Evolutionary conservation across 2,888 invertebrate genomes (phyloP).

Genomic region (Leptopilina drosophilae): DNA sequence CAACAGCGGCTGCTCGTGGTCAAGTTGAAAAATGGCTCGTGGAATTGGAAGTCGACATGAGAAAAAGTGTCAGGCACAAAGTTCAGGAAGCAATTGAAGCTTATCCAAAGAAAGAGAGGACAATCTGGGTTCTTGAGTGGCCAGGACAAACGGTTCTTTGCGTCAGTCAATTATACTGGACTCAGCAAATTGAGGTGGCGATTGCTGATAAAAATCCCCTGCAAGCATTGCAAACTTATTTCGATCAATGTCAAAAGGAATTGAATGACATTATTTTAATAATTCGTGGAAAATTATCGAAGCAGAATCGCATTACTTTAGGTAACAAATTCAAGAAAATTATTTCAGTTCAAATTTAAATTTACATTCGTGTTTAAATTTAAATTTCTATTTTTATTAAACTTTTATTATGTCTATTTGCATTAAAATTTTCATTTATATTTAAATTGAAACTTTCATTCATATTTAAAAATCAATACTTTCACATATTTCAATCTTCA

Average conservation of each 20-base stretch:
- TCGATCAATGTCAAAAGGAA: slow-evolving; percentile 87
- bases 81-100: slow-evolving; percentile 85
- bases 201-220: slow-evolving; percentile 78
- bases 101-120: slow-evolving; percentile 82
- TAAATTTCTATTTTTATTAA: too few species aligned
- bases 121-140: slow-evolving; percentile 93
- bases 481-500: too few species aligned
- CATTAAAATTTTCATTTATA: too few species aligned
- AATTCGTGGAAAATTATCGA: slow-evolving; percentile 89
- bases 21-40: slow-evolving; percentile 98
- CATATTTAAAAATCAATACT: too few species aligned
- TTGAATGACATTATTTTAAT: slow-evolving; percentile 90
- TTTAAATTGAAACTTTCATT: too few species aligned
- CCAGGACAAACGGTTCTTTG: slow-evolving; percentile 94
- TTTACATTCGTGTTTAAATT: too few species aligned
- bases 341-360: neutral
- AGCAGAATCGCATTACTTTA: slow-evolving; percentile 92
- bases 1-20: slow-evolving; percentile 91
- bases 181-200: slow-evolving; percentile 89
- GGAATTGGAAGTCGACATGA: slow-evolving; percentile 92
- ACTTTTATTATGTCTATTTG: too few species aligned
- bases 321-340: slow-evolving; percentile 76
- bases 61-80: slow-evolving; percentile 88
- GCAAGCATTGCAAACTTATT: slow-evolving; percentile 81
- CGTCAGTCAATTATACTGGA: slow-evolving; percentile 93